Percentiles rank a stretch among this genome's conserved stretches.
Conservation (phyloP, 35 echinoderm and acorn worm genomes). For the Stichopus chloronotus region DNA sequence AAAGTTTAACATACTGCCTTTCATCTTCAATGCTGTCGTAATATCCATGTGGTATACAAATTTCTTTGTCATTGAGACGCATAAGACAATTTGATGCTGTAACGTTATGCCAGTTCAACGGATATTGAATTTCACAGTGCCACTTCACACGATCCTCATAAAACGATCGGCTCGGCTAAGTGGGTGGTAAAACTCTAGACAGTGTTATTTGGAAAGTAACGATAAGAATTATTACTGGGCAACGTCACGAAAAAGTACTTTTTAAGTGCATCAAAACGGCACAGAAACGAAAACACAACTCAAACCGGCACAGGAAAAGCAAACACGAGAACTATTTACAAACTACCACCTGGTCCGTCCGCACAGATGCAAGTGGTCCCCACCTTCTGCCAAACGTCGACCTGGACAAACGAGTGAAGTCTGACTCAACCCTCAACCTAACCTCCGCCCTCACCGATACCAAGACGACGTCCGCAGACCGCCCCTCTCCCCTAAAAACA, state of each 20-base stretch:
- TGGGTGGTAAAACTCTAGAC: constrained; percentile 54
- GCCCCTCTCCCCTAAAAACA: too few relatives aligned
- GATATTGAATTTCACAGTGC: constrained; percentile 10
- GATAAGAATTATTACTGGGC: constrained; percentile 38
- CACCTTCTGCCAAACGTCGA: too few relatives aligned
- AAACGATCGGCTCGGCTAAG: constrained; percentile 42
- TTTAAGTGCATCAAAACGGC: too few relatives aligned
- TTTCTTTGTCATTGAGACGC: not conserved
- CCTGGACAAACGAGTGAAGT: too few relatives aligned
- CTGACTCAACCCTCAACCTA: too few relatives aligned
- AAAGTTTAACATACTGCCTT: not conserved
- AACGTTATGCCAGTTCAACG: not conserved
- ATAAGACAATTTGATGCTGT: not conserved
- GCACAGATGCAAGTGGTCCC: too few relatives aligned
- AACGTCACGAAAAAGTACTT: constrained; percentile 60
- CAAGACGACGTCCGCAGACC: too few relatives aligned
- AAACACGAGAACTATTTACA: too few relatives aligned
- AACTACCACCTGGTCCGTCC: too few relatives aligned
- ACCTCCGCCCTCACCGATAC: too few relatives aligned
- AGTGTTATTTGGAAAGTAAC: constrained; percentile 66
- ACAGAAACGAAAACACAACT: too few relatives aligned
- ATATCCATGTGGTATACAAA: constrained; percentile 11
- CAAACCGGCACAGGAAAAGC: too few relatives aligned
- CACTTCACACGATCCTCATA: constrained; percentile 42
- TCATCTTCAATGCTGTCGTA: not conserved